These are phyloP conservation scores for Polia nebulosa DNA, from an alignment of 2,888 invertebrate species.

Conservation along the genomic window DNA sequence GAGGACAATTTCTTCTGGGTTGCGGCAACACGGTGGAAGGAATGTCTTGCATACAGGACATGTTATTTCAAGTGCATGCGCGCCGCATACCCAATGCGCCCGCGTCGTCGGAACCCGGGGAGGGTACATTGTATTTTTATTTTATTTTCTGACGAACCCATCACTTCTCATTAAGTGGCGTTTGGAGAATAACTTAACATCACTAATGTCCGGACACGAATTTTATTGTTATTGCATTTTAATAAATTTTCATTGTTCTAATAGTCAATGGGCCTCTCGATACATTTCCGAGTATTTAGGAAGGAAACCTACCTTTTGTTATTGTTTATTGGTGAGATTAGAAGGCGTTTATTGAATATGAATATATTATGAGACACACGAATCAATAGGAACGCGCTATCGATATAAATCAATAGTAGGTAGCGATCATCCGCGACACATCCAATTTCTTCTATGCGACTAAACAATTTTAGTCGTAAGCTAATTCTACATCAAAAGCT, in stretches of 20 bases:
- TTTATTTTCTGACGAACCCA: slow-evolving; percentile 90
- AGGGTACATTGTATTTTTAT: slow-evolving; percentile 85
- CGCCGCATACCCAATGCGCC: slow-evolving; percentile 85
- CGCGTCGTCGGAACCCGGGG: slow-evolving; percentile 79
- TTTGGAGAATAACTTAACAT: slow-evolving; percentile 90
- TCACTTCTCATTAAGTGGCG: slow-evolving; percentile 91
- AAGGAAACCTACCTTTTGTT: slow-evolving; percentile 83
- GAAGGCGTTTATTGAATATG: slow-evolving; percentile 62
- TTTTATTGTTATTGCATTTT: slow-evolving; percentile 91
- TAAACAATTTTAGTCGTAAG: slow-evolving; percentile 1
- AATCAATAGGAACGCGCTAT: slow-evolving; percentile 1
- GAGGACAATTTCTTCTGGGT: slow-evolving; percentile 75
- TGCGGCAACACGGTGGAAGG: slow-evolving; percentile 73
- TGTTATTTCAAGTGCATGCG: slow-evolving; percentile 86
- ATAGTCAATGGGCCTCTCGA: slow-evolving; percentile 79
- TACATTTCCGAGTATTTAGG: slow-evolving; percentile 84
- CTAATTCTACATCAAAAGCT: slow-evolving; percentile 35
- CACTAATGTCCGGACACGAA: slow-evolving; percentile 90
- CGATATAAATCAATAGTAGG: slow-evolving; percentile 8
- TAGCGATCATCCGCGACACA: slow-evolving; percentile 8
- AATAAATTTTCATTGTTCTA: slow-evolving; percentile 89
- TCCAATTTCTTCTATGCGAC: slow-evolving; percentile 22
- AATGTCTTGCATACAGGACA: slow-evolving; percentile 87
- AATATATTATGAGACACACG: slow-evolving; percentile 41
- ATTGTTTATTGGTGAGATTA: slow-evolving; percentile 75